These are phyloP conservation scores for Platichthys flesus DNA, from an alignment of 2,113 vertebrate genomes.

Conservation along the genomic window DNA sequence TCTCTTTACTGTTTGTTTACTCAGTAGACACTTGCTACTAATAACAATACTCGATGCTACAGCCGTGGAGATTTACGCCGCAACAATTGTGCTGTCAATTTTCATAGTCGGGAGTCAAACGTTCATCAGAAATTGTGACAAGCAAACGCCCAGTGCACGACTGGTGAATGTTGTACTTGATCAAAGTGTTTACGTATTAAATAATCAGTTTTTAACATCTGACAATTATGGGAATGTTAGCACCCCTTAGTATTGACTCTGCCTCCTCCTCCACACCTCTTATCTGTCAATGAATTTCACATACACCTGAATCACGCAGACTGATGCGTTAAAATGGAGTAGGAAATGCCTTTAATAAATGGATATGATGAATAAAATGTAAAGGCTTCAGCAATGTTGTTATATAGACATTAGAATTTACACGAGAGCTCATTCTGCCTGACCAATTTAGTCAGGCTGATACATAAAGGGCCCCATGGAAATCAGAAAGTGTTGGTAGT, in stretches of 20 bases:
- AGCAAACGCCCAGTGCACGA: not conserved
- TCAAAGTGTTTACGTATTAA: not conserved
- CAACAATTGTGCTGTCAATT: conserved; percentile 35
- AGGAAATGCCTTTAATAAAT: not conserved
- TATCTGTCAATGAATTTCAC: conserved; percentile 8
- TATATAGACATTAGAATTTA: not conserved
- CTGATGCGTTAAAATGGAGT: not conserved
- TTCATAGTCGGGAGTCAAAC: conserved; percentile 8
- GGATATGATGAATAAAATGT: conserved; percentile 14
- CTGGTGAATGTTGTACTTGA: not conserved
- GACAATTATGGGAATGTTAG: not conserved
- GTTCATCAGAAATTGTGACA: conserved; percentile 25
- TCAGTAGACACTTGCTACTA: conserved; percentile 46
- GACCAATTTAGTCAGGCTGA: not conserved
- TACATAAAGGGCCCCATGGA: not conserved
- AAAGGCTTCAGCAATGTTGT: conserved; percentile 16
- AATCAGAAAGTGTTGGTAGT: not conserved
- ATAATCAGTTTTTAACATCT: conserved; percentile 1
- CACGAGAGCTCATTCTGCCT: not conserved
- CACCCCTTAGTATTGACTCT: conserved; percentile 1
- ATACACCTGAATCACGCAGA: not conserved
- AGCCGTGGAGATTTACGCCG: conserved; percentile 32
- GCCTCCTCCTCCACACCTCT: conserved; percentile 16
- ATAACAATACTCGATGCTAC: conserved; percentile 30
- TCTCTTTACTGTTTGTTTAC: conserved; percentile 58